Evolutionary conservation across 2,113 vertebrate genomes (phyloP).

Genomic region (Pongo pygmaeus): DNA sequence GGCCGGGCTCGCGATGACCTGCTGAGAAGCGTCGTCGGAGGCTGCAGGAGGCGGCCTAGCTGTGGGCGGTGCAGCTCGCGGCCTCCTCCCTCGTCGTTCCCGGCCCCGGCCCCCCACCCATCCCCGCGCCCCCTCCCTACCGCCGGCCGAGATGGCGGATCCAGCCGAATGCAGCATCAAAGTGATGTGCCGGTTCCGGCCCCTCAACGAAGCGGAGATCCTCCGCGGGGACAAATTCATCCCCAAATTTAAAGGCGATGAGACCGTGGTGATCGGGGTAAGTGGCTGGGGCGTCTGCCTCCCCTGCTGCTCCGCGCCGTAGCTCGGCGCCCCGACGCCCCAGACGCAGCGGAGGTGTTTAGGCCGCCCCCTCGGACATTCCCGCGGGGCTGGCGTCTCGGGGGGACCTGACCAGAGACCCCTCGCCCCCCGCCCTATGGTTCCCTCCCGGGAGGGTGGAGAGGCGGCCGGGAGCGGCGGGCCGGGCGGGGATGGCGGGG

Average conservation of each 20-base stretch:
- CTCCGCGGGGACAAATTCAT: conserved; percentile 92
- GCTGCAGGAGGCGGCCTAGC: conserved; percentile 61
- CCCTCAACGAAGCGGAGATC: conserved; percentile 92
- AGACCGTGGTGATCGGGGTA: conserved; percentile 94
- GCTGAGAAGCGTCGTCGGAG: conserved; percentile 58
- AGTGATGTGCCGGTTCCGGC: conserved; percentile 96
- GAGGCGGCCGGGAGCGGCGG: neutral
- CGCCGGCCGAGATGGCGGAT: conserved; percentile 87
- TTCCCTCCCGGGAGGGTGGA: neutral
- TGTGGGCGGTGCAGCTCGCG: conserved; percentile 35
- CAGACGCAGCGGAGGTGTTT: neutral
- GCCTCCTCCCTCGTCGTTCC: conserved; percentile 30
- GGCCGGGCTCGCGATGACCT: conserved; percentile 64
- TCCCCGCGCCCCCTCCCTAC: conserved; percentile 58
- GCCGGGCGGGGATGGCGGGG: neutral
- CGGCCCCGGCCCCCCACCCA: conserved; percentile 59
- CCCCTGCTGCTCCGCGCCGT: neutral
- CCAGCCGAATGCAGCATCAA: conserved; percentile 93
- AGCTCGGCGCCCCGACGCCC: neutral
- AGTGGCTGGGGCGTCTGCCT: conserved; percentile 71
- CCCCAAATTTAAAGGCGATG: conserved; percentile 94
- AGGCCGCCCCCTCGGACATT: neutral
- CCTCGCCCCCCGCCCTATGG: neutral
- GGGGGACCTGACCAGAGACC: neutral
- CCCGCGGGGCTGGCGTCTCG: neutral